Base-by-base conservation (phyloP, 2,113 vertebrate genomes). In the Chaenocephalus aceratus region DNA sequence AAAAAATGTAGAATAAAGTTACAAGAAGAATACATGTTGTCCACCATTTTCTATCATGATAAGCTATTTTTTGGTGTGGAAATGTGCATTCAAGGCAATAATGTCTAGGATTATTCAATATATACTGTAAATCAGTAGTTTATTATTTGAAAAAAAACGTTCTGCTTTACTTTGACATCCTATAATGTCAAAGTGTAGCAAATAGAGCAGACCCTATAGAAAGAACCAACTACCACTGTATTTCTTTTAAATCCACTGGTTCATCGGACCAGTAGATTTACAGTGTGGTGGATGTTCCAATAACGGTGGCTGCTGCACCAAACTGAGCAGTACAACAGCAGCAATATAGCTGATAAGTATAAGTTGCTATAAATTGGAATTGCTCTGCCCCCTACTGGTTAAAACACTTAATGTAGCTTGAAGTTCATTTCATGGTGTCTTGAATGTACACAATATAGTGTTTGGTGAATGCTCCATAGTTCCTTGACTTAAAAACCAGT, bases 341-440 rank as follows among this genome's bases (percentile, higher is more conserved):
- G 65, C 51, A 74, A 11, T 45, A 57, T 41, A 52, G 53, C 16
- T 15, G 21, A 75, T 36, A 0, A 41, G 15, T 36, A 9, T 60
- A 21, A 15, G 1, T 45, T 72, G 45, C 34, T 71, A 36, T 65
- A 41, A 8, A 13, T 68, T 48, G 61, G 54, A 41, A 30, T 30
- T 6, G 3, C 49, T 70, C 46, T 71, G 21, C 70, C 52, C n/a
- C 18, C 16, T 52, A 10, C 59, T 66, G 72, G 21, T 52, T 10
- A 48, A 74, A 53, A 16, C 73, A 76, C 60, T 51, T 61, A 15
- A 5, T 18, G 49, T 34, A 48, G 44, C 54, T 72, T 84, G 56
- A 76, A 75, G 4, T n/a, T 58, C 2, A 63, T 57, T 16, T 52
- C 56, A 77, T 44, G 54, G 36, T 41, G 11, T 44, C 41, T 34